Percentiles rank a stretch among this genome's conserved stretches.
These are phyloP conservation scores for Chondrosia reniformis DNA, from an alignment of 37 sponge, comb jelly and placozoan genomes.

Conservation along the genomic window DNA sequence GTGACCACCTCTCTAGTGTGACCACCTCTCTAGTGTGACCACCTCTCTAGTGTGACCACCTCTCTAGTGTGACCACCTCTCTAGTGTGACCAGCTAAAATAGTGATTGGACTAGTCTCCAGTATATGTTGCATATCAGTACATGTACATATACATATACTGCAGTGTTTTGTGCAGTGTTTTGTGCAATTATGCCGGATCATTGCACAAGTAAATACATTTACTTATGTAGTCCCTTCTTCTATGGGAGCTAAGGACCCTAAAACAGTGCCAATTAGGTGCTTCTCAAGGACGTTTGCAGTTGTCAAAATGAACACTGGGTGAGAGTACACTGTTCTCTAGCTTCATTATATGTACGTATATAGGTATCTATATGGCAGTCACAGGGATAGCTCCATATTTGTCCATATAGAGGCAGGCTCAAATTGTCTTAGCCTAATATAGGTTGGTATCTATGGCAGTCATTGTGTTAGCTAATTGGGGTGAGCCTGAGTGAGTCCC, in stretches of 20 bases:
- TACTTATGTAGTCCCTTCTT: not conserved
- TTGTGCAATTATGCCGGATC: not conserved
- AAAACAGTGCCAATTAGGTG: not conserved
- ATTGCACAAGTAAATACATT: not conserved
- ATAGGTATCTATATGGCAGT: not conserved
- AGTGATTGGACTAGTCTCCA: not conserved
- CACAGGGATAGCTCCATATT: not conserved
- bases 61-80: no score
- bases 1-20: no score
- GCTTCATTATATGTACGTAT: not conserved
- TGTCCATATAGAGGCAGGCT: not conserved
- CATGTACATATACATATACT: not conserved
- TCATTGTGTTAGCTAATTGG: no score
- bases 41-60: no score
- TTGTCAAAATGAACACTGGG: not conserved
- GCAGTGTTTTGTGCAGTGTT: not conserved
- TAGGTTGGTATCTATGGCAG: no score
- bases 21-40: no score
- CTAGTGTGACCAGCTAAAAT: no score
- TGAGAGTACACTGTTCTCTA: conserved; percentile 11
- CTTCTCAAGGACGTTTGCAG: conserved; percentile 10
- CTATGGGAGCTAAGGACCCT: not conserved
- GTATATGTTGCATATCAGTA: not conserved
- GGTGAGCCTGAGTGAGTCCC: no score
- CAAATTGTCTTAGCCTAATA: no score